These are phyloP conservation scores for Montifringilla adamsi DNA, from an alignment of 2,113 vertebrate species.

Conservation along the genomic window DNA sequence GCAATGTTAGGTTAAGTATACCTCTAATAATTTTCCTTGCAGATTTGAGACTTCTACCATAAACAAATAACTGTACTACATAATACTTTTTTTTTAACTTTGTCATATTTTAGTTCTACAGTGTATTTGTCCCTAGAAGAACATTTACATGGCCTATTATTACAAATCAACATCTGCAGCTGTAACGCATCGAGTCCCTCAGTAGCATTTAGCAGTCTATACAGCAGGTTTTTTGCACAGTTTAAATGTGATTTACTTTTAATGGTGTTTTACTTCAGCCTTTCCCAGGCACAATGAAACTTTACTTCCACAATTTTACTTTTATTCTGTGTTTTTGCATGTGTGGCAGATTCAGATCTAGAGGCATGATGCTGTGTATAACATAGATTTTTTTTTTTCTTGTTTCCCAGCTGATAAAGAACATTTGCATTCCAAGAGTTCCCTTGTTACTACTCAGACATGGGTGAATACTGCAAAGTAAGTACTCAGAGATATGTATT, in stretches of 20 bases:
- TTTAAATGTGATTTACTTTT: slow-evolving; percentile 36
- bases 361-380: neutral
- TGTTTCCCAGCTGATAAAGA: slow-evolving; percentile 9
- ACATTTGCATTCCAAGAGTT: slow-evolving; percentile 25
- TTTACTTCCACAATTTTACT: neutral
- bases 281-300: slow-evolving; percentile 29
- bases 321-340: neutral
- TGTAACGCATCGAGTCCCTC: slow-evolving; percentile 21
- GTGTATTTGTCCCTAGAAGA: neutral
- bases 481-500: slow-evolving; percentile 29
- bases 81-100: neutral
- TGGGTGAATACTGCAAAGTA: slow-evolving; percentile 33
- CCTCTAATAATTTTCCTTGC: neutral
- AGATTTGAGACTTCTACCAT: neutral
- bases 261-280: slow-evolving; percentile 20
- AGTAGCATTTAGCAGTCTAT: slow-evolving; percentile 42
- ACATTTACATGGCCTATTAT: neutral
- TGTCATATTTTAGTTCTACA: neutral
- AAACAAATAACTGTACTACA: neutral
- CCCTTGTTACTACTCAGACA: slow-evolving; percentile 52
- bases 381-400: neutral
- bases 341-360: slow-evolving; percentile 2
- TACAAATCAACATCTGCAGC: slow-evolving; percentile 44
- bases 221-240: neutral
- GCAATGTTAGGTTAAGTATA: neutral